Evolutionary conservation across 1,140 invertebrate genomes (phyloP).

Genomic region (Bombus confusus): DNA sequence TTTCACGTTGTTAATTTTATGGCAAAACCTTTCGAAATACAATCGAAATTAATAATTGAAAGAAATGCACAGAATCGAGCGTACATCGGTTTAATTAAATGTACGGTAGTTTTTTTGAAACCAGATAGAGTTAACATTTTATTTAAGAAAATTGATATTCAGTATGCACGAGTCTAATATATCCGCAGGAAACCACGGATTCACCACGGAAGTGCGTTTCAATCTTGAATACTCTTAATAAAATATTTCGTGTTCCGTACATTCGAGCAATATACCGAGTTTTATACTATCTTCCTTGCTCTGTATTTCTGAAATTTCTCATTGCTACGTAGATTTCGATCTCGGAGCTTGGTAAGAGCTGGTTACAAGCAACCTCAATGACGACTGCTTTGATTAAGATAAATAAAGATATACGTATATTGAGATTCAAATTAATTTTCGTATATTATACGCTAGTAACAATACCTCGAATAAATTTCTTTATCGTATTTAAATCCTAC

Average conservation of each 20-base stretch:
- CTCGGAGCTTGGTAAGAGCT: background rate
- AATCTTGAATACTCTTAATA: background rate
- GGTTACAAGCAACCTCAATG: background rate
- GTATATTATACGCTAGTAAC: background rate
- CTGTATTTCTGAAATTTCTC: background rate
- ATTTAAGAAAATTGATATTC: background rate
- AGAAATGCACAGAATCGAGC: background rate
- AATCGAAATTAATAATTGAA: background rate
- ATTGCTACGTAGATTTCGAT: background rate
- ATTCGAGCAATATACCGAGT: background rate
- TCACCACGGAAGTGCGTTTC: background rate
- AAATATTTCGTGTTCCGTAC: background rate
- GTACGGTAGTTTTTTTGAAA: background rate
- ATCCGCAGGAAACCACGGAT: background rate
- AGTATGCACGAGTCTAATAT: background rate
- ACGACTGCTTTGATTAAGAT: background rate
- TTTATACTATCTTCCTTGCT: background rate
- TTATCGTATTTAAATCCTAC: no score
- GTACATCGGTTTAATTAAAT: background rate
- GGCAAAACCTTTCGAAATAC: no score
- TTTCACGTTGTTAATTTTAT: no score
- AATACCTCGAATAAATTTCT: background rate
- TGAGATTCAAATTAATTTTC: background rate
- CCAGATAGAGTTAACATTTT: background rate
- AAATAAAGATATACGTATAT: background rate